These are phyloP conservation scores for Hiodon alosoides DNA, from an alignment of 2,113 vertebrate genomes.

Conservation along the genomic window DNA sequence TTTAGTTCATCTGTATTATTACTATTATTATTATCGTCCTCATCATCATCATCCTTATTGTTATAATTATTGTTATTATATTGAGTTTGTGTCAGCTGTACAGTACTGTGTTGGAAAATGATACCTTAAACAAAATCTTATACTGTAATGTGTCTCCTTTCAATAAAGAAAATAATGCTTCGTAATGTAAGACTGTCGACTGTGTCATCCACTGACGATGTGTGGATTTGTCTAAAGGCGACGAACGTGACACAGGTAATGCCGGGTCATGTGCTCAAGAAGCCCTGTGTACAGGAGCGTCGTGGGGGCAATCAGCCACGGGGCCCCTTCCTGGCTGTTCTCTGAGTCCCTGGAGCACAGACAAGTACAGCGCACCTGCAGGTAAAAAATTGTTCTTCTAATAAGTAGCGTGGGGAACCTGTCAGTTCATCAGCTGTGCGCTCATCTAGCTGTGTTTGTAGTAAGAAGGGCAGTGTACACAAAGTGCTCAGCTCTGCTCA, in stretches of 20 bases:
- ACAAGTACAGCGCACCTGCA: no score
- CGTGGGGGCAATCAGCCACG: no score
- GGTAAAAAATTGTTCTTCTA: no score
- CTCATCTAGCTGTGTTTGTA: no score
- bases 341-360: no score
- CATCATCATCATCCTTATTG: slow-evolving; percentile 1
- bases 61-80: slow-evolving; percentile 56
- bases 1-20: slow-evolving; percentile 63
- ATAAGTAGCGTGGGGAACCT: no score
- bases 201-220: not conserved
- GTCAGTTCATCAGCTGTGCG: no score
- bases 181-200: slow-evolving; percentile 45
- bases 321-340: no score
- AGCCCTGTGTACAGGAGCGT: no score
- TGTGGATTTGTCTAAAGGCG: slow-evolving; percentile 20
- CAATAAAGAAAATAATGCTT: slow-evolving; percentile 84
- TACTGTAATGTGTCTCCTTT: slow-evolving; percentile 84
- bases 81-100: slow-evolving; percentile 77
- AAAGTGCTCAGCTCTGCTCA: not conserved
- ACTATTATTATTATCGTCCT: slow-evolving; percentile 32
- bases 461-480: not conserved
- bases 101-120: slow-evolving; percentile 75
- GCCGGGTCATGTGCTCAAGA: no score
- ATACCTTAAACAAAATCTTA: slow-evolving; percentile 73
- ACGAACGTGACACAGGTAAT: no score